These are phyloP conservation scores for Drosophila dives DNA, from an alignment of 2,888 invertebrate genomes.

Conservation along the genomic window DNA sequence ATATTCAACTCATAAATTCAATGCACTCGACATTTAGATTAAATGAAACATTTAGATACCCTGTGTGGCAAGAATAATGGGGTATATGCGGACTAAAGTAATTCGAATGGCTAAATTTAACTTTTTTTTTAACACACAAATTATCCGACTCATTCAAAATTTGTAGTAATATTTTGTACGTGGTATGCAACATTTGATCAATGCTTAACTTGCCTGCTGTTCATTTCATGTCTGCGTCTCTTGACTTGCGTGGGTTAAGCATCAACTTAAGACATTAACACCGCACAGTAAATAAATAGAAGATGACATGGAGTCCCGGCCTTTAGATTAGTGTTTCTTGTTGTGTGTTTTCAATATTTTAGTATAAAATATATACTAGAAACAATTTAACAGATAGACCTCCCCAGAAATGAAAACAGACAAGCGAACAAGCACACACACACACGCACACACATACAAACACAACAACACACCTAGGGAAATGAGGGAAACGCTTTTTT, in stretches of 20 bases:
- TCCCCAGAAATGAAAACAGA: slow-evolving; percentile 28
- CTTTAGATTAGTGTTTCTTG: slow-evolving; percentile 61
- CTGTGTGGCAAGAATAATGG: not conserved
- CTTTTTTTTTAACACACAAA: not conserved
- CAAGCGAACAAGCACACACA: not conserved
- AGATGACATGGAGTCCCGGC: slow-evolving; percentile 41
- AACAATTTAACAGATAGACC: slow-evolving; percentile 24
- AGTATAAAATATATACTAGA: slow-evolving; percentile 22
- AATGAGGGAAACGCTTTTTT: slow-evolving; percentile 16
- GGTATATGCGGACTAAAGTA: not conserved
- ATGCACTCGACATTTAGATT: slow-evolving; percentile 65
- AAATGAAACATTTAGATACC: slow-evolving; percentile 35
- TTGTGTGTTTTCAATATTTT: slow-evolving; percentile 69
- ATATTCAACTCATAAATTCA: slow-evolving; percentile 57
- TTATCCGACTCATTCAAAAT: not conserved
- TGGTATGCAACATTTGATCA: slow-evolving; percentile 25
- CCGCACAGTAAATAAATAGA: slow-evolving; percentile 55
- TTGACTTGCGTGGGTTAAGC: slow-evolving; percentile 64
- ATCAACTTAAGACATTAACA: slow-evolving; percentile 56
- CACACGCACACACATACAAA: not conserved
- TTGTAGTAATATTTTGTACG: not conserved
- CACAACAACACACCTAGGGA: slow-evolving; percentile 8
- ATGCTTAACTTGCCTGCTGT: slow-evolving; percentile 13
- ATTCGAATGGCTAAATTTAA: not conserved
- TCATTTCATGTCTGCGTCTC: slow-evolving; percentile 53